A percentile compares a stretch with the other conserved stretches of the same genome.
These are phyloP conservation scores for Tetraneura akinire DNA, from an alignment of 1,140 invertebrate genomes.

Conservation along the genomic window DNA sequence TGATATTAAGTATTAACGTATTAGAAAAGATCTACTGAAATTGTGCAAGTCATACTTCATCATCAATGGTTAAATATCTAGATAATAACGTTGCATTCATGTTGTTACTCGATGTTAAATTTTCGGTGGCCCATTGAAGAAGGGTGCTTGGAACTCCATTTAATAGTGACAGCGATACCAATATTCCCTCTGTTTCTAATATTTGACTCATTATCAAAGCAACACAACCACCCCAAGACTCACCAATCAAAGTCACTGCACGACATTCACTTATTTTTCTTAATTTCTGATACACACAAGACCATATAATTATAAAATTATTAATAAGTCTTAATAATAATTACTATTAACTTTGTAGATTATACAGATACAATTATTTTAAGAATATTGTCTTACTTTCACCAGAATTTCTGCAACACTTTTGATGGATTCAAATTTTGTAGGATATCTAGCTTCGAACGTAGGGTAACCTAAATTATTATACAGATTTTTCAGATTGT, in stretches of 20 bases:
- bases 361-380: no score
- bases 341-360: no score
- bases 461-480: conserved; percentile 30
- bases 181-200: conserved; percentile 48
- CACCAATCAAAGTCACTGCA: conserved; percentile 53
- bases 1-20: background rate
- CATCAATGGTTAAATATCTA: background rate
- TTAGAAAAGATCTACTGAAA: background rate
- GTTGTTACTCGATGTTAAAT: background rate
- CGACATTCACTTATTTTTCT: background rate
- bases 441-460: conserved; percentile 43
- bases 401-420: conserved; percentile 14
- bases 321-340: no score
- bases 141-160: background rate
- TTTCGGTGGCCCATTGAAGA: background rate
- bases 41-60: background rate
- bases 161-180: conserved; percentile 24
- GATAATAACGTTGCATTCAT: background rate
- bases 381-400: background rate
- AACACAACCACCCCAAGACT: conserved; percentile 53
- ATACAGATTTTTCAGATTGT: background rate
- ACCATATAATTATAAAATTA: background rate
- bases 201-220: conserved; percentile 53
- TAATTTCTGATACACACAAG: conserved; percentile 17
- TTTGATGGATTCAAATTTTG: conserved; percentile 28